Evolutionary conservation across 2,888 invertebrate species (phyloP).

Genomic region (Phytoseiulus persimilis): DNA sequence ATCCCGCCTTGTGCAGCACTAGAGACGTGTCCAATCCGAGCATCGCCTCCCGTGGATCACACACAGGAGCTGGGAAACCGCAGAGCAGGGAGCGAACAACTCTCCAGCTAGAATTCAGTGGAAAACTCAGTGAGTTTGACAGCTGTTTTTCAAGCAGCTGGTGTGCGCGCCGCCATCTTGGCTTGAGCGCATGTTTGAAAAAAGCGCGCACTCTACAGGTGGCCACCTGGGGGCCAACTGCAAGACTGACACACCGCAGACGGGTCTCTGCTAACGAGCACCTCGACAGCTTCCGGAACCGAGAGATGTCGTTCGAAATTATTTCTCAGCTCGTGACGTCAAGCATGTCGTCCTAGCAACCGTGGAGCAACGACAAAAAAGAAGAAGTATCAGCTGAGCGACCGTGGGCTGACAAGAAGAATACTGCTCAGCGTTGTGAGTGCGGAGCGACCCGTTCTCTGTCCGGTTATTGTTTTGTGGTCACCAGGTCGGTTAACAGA

Average conservation of each 20-base stretch:
- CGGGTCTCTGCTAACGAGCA: background rate
- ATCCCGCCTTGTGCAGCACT: background rate
- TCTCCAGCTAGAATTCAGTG: background rate
- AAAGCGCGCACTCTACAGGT: conserved; percentile 36
- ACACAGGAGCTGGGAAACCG: too few relatives aligned
- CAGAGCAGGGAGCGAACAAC: too few relatives aligned
- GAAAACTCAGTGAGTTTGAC: background rate
- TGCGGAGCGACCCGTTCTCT: background rate
- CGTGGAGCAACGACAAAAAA: background rate
- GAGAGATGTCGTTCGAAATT: background rate
- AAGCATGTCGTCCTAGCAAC: conserved; percentile 5
- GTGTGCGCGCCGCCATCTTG: conserved; percentile 29
- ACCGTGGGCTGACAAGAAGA: background rate
- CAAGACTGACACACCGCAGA: background rate
- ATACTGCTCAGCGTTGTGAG: background rate
- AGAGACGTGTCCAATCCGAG: background rate
- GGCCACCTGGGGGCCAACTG: background rate
- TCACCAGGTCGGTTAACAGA: background rate
- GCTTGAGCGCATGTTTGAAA: conserved; percentile 23
- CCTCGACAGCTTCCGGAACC: background rate
- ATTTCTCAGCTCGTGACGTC: background rate
- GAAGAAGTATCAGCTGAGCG: conserved; percentile 5
- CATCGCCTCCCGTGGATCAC: background rate
- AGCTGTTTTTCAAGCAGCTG: conserved; percentile 34
- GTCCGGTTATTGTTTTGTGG: background rate